Evolutionary conservation across 2,113 vertebrate species (phyloP).

Genomic region (Ammodytes dubius): DNA sequence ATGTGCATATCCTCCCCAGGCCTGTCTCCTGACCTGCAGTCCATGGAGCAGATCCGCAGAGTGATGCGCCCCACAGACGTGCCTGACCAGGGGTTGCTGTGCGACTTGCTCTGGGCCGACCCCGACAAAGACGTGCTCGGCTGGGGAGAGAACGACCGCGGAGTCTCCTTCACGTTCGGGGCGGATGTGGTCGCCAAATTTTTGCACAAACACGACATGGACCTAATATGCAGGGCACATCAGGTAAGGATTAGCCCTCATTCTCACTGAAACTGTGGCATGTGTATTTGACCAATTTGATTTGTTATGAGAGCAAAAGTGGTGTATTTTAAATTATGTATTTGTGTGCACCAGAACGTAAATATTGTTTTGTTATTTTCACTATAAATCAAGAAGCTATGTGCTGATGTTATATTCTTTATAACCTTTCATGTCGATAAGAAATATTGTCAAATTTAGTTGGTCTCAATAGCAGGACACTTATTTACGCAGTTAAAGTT

Average conservation of each 20-base stretch:
- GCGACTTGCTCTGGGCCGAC: slow-evolving; percentile 96
- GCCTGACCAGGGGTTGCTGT: slow-evolving; percentile 88
- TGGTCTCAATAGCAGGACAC: too few species aligned
- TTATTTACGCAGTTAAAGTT: too few species aligned
- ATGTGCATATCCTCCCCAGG: slow-evolving; percentile 56
- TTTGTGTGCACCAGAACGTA: background rate
- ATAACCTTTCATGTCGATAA: background rate
- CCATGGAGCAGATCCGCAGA: slow-evolving; percentile 91
- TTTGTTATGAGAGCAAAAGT: background rate
- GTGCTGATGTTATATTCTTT: background rate
- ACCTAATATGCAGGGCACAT: slow-evolving; percentile 89
- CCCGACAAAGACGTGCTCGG: slow-evolving; percentile 93
- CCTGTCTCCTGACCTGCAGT: slow-evolving; percentile 87
- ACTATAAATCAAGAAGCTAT: background rate
- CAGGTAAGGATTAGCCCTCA: slow-evolving; percentile 74
- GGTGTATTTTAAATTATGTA: background rate
- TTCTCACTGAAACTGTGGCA: background rate
- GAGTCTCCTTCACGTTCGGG: slow-evolving; percentile 87
- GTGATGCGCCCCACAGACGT: slow-evolving; percentile 98
- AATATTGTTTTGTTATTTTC: background rate
- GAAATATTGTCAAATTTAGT: background rate
- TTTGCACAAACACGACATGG: slow-evolving; percentile 89
- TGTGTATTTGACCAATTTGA: background rate
- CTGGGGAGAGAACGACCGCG: slow-evolving; percentile 88
- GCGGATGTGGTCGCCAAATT: slow-evolving; percentile 89